Evolutionary conservation across 35 echinoderm and acorn worm genomes (phyloP).

Genomic region (Anneissia japonica): DNA sequence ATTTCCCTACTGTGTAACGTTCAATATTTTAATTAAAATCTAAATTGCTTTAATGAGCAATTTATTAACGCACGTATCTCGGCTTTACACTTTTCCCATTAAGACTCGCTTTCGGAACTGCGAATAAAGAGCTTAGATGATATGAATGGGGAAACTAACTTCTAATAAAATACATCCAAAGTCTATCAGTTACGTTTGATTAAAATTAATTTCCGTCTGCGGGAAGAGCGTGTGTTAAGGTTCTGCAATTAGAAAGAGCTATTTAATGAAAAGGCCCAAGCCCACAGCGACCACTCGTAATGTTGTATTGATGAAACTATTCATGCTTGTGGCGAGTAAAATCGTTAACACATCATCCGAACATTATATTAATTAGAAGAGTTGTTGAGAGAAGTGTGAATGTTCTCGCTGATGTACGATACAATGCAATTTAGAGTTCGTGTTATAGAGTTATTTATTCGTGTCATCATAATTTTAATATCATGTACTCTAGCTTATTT

Average conservation of each 20-base stretch:
- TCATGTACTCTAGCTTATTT: too few species aligned
- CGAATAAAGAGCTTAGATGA: neutral
- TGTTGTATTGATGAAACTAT: neutral
- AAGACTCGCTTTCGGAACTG: neutral
- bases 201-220: slow-evolving; percentile 1
- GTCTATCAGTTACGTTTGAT: neutral
- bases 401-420: neutral
- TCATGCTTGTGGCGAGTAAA: neutral
- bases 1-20: neutral
- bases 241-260: neutral
- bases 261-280: neutral
- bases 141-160: neutral
- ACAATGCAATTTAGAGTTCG: too few species aligned
- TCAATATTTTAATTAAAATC: neutral
- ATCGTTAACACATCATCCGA: neutral
- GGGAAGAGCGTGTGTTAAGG: neutral
- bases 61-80: neutral
- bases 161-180: neutral
- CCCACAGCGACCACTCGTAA: neutral
- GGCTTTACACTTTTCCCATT: neutral
- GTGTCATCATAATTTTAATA: too few species aligned
- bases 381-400: neutral
- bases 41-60: neutral
- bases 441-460: too few species aligned
- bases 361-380: neutral